A percentile compares a stretch with the other conserved stretches of the same genome.
phyloP scores from a whole-genome alignment of 2,113 vertebrate species.

The Microcebus murinus region DNA sequence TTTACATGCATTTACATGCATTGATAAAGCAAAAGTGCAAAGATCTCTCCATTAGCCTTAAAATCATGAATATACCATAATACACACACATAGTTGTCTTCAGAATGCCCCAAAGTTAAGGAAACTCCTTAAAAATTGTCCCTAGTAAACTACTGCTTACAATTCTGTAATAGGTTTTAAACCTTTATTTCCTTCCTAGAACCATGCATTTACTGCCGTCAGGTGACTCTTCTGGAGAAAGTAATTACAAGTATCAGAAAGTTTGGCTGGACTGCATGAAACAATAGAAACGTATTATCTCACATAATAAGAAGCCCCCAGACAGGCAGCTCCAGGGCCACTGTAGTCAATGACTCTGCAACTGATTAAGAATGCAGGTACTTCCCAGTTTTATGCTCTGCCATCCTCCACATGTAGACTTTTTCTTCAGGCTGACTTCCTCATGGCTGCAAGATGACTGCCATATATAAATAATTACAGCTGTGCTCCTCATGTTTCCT shows the following conservation, averaged over 20 bases:
- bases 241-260: not conserved
- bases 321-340: not conserved
- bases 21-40: not conserved
- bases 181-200: slow-evolving; percentile 13
- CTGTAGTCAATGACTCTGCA: not conserved
- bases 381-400: not conserved
- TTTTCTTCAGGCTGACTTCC: not conserved
- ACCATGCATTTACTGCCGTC: not conserved
- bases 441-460: not conserved
- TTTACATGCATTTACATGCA: not conserved
- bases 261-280: not conserved
- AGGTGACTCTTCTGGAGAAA: not conserved
- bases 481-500: not conserved
- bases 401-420: not conserved
- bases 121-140: not conserved
- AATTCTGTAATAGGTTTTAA: not conserved
- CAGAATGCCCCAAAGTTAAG: slow-evolving; percentile 4
- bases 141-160: not conserved
- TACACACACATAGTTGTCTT: not conserved
- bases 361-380: not conserved
- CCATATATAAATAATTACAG: not conserved
- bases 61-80: not conserved
- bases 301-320: not conserved
- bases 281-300: not conserved
- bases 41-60: not conserved